These are phyloP conservation scores for Pagetopsis macropterus DNA, from an alignment of 2,797 vertebrate genomes.

Conservation along the genomic window DNA sequence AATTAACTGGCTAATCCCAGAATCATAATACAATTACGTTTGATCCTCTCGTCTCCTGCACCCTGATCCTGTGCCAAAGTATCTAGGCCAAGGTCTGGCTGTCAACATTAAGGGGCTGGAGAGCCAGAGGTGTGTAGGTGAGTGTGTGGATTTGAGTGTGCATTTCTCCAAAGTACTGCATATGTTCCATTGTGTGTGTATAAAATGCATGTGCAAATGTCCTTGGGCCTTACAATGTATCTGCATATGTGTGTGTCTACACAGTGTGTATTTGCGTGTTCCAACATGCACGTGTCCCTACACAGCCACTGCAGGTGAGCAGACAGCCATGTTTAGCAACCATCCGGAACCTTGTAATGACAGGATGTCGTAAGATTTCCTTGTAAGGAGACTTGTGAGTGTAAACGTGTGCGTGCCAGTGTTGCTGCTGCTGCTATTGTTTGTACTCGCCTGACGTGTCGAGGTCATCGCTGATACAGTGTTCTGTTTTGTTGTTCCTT, in stretches of 20 bases:
- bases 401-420: slow-evolving; percentile 41
- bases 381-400: slow-evolving; percentile 39
- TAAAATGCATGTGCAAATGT: neutral
- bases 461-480: slow-evolving; percentile 29
- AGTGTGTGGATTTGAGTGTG: neutral
- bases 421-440: slow-evolving; percentile 39
- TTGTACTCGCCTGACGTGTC: slow-evolving; percentile 35
- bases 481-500: slow-evolving; percentile 45
- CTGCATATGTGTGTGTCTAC: neutral
- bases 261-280: neutral
- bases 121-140: neutral
- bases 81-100: slow-evolving; percentile 29
- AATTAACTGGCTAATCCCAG: neutral
- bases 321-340: slow-evolving; percentile 40
- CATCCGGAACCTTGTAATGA: slow-evolving; percentile 31
- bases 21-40: neutral
- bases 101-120: neutral
- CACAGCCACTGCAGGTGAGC: slow-evolving; percentile 47
- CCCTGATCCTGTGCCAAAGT: slow-evolving; percentile 25
- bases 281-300: slow-evolving; percentile 16
- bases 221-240: neutral
- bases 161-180: neutral
- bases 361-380: slow-evolving; percentile 40
- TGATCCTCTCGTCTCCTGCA: slow-evolving; percentile 10
- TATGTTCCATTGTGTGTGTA: neutral